Conservation (phyloP, 1,140 invertebrate species). For the Brachionus rotundiformis region DNA sequence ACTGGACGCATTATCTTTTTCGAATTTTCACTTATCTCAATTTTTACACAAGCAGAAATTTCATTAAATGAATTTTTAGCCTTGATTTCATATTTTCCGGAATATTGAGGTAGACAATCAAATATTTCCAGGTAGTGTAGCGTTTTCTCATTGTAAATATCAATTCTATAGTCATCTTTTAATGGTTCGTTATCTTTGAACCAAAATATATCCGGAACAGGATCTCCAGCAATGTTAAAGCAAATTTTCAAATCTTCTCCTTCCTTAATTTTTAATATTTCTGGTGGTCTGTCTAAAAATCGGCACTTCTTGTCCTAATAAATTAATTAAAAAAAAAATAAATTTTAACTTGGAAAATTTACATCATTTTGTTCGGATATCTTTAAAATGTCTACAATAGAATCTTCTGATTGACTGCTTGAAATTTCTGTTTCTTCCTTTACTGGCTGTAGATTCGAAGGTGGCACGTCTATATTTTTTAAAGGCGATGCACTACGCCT, state of each 20-base stretch:
- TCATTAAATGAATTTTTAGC: constrained; percentile 56
- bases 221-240: constrained; percentile 7
- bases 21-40: constrained; percentile 54
- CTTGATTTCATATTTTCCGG: constrained; percentile 58
- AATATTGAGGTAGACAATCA: constrained; percentile 54
- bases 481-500: constrained; percentile 38
- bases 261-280: neutral
- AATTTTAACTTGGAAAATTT: neutral
- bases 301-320: neutral
- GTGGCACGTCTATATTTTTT: constrained; percentile 41
- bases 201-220: neutral
- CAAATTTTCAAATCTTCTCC: constrained; percentile 29
- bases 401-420: neutral
- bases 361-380: neutral
- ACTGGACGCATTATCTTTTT: neutral
- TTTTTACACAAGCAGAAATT: constrained; percentile 54
- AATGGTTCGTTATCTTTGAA: constrained; percentile 43
- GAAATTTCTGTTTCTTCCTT: constrained; percentile 38
- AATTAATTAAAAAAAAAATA: neutral
- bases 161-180: constrained; percentile 40
- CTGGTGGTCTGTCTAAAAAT: constrained; percentile 4
- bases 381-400: neutral
- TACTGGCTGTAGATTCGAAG: constrained; percentile 29
- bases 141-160: constrained; percentile 43
- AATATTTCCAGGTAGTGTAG: constrained; percentile 55